Conservation (phyloP, 2,888 invertebrate species). For the Melolontha melolontha region DNA sequence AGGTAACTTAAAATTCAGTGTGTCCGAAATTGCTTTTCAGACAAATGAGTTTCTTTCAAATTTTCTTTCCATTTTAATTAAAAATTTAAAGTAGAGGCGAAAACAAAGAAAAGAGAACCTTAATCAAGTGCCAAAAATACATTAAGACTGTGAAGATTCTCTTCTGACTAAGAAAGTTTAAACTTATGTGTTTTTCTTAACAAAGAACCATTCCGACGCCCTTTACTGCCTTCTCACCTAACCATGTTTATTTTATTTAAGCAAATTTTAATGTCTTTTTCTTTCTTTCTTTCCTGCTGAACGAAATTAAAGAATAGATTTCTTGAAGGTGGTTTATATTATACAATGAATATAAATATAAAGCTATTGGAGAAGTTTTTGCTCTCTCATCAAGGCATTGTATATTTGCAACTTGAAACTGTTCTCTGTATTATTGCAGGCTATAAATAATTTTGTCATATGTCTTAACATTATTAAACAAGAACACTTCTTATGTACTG, state of each 20-base stretch:
- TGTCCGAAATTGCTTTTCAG: no score
- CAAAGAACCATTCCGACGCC: constrained; percentile 1
- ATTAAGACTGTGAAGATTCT: constrained; percentile 34
- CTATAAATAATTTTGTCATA: no score
- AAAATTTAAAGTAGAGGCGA: constrained; percentile 35
- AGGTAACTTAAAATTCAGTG: no score
- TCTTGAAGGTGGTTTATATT: no score
- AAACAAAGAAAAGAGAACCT: constrained; percentile 39
- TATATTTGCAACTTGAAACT: constrained; percentile 10
- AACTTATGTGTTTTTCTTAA: constrained; percentile 38
- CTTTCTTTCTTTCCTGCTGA: not conserved
- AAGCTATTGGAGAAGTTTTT: not conserved
- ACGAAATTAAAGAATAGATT: no score
- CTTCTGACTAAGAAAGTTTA: constrained; percentile 16
- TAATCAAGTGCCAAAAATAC: constrained; percentile 40
- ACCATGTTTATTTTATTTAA: constrained; percentile 16
- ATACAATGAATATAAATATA: no score
- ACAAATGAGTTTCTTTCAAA: no score
- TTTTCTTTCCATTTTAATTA: constrained; percentile 42
- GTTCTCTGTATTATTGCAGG: not conserved
- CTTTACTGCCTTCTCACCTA: no score
- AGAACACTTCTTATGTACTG: no score
- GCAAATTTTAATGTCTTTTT: constrained; percentile 12
- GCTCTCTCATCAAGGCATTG: constrained; percentile 12
- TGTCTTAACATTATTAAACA: no score